Percentiles rank a stretch among this genome's conserved stretches.
Conservation (phyloP, 2,113 vertebrate species). For the Alligator mississippiensis region DNA sequence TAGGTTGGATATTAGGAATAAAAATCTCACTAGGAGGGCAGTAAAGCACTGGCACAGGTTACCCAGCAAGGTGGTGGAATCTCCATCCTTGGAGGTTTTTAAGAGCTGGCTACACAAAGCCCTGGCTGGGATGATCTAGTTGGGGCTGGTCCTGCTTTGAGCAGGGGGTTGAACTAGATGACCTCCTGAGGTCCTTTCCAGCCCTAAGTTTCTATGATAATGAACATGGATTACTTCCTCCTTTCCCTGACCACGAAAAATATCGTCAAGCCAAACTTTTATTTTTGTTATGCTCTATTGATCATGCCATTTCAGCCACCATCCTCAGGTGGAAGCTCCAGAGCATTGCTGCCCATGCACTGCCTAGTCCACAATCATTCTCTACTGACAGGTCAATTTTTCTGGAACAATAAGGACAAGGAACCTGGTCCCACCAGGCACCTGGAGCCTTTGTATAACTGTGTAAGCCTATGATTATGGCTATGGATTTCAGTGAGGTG, state of each 20-base stretch:
- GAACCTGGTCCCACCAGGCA: background rate
- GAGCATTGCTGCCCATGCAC: background rate
- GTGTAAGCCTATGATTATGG: background rate
- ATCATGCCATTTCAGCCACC: background rate
- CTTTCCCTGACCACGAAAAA: background rate
- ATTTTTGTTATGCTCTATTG: background rate
- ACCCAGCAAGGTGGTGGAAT: no score
- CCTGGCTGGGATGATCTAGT: no score
- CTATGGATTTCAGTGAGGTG: background rate
- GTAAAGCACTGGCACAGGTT: no score
- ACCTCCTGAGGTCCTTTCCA: no score
- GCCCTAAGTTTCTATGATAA: background rate
- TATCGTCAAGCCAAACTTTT: background rate
- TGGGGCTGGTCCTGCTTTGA: no score
- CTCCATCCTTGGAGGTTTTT: no score
- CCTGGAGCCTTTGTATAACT: background rate
- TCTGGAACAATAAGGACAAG: background rate
- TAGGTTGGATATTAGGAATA: no score
- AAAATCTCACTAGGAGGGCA: no score
- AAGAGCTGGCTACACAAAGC: no score
- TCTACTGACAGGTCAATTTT: background rate
- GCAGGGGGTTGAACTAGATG: no score
- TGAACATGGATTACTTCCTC: background rate
- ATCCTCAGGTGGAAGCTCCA: background rate
- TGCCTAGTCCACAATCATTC: accelerated